A percentile compares a stretch with the other conserved stretches of the same genome.
These are phyloP conservation scores for Phoxinus dragarum DNA, from an alignment of 2,797 vertebrate genomes.

Conservation along the genomic window DNA sequence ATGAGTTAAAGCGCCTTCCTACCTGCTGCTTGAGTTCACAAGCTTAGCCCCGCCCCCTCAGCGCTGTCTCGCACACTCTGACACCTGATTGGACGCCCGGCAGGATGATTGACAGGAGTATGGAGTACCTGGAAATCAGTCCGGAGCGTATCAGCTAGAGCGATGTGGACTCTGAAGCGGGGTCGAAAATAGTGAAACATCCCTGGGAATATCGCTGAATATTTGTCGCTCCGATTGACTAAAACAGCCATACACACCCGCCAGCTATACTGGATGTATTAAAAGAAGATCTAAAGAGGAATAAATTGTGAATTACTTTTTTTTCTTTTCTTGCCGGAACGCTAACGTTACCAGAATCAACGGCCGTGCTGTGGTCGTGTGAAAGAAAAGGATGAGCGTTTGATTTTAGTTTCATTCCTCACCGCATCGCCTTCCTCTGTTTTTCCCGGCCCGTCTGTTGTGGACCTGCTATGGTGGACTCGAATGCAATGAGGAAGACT, in stretches of 20 bases:
- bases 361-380: slow-evolving; percentile 68
- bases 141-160: slow-evolving; percentile 66
- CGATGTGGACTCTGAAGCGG: slow-evolving; percentile 77
- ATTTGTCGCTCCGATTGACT: slow-evolving; percentile 20
- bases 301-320: slow-evolving; percentile 55
- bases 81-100: slow-evolving; percentile 72
- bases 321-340: slow-evolving; percentile 62
- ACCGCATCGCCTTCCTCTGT: slow-evolving; percentile 43
- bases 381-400: slow-evolving; percentile 73
- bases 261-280: not conserved
- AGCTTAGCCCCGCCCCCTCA: slow-evolving; percentile 67
- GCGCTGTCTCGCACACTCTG: slow-evolving; percentile 23
- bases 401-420: slow-evolving; percentile 64
- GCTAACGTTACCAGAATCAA: slow-evolving; percentile 62
- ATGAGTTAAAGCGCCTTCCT: slow-evolving; percentile 58
- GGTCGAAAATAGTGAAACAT: slow-evolving; percentile 66
- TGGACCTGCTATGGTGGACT: slow-evolving; percentile 85
- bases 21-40: slow-evolving; percentile 71
- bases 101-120: slow-evolving; percentile 68
- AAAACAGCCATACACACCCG: not conserved
- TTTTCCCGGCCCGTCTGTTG: slow-evolving; percentile 53
- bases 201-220: slow-evolving; percentile 52
- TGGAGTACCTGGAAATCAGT: slow-evolving; percentile 82
- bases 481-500: slow-evolving; percentile 84
- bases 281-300: slow-evolving; percentile 47